Base-by-base conservation (phyloP, 2,797 vertebrate species). In the Enteromius radiatus region DNA sequence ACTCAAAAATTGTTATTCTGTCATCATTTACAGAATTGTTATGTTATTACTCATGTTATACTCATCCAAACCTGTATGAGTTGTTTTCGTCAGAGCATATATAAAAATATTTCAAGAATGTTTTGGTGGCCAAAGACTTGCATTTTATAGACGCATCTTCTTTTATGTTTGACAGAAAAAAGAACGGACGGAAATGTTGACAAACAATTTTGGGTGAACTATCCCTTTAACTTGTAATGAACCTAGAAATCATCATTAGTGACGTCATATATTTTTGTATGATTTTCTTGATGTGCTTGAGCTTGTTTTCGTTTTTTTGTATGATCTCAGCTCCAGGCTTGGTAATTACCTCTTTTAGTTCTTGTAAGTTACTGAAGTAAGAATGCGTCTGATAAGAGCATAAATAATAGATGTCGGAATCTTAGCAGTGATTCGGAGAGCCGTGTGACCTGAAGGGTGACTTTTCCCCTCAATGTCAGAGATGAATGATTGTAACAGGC, bases 381-480 rank as follows among this genome's bases (percentile, higher is more conserved):
- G 49, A 43, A 28, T 26, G 52, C 5, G 21, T 63, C 19, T 73
- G 54, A 71, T 73, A 73, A 80, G 54, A 17, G 33, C 26, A 61
- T 80, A 11, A n/a, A 23, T 70, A 61, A 80, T 73, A 23, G 12
- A 73, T 73, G 23, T 81, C 4, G 2, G 23, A 80, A 43, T 69
- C 33, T 70, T 43, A 80, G 17, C 10, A 31, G 49, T 70, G 78
- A 69, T 80, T 80, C 6, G 3, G 31, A 49, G 56, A 71, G 28
- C 43, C 36, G 41, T 9, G 7, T 36, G 56, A 63, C 69, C 69
- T 64, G 15, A 45, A 59, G 81, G 14, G 3, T 52, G 56, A 45
- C 65, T 43, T 67, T 85, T 71, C 8, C 78, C 59, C 33, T 64
- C 43, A 54, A 68, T 78, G n/a, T 23, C 67, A 82, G 41, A 79